Conservation (phyloP, 2,888 invertebrate species). For the Dicranocentrus wangi region DNA sequence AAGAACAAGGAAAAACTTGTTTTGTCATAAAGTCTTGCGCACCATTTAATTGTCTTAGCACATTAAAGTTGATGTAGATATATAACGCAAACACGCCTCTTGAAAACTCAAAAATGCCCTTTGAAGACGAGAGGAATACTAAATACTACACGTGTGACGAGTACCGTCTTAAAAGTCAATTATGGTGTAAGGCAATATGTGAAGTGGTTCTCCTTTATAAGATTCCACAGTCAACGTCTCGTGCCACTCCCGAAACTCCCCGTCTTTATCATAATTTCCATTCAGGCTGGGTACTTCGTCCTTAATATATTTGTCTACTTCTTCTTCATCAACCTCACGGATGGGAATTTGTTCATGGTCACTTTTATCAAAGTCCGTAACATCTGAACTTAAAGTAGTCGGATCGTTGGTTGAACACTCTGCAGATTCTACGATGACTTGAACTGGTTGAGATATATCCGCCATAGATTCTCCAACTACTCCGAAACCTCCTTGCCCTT, state of each 20-base stretch:
- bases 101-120: background rate
- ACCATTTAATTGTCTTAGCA: conserved; percentile 64
- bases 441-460: conserved; percentile 44
- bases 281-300: conserved; percentile 76
- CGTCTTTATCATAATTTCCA: conserved; percentile 76
- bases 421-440: conserved; percentile 38
- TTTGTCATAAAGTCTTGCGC: conserved; percentile 54
- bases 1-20: conserved; percentile 29
- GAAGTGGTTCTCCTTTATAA: conserved; percentile 85
- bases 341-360: conserved; percentile 23
- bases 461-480: conserved; percentile 10
- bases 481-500: background rate
- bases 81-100: conserved; percentile 26
- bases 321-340: conserved; percentile 75
- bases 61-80: conserved; percentile 27
- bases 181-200: conserved; percentile 97
- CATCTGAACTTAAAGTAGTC: conserved; percentile 23
- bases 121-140: conserved; percentile 19
- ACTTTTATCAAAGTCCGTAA: conserved; percentile 7
- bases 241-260: conserved; percentile 92
- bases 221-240: conserved; percentile 86
- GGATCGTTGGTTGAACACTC: conserved; percentile 10
- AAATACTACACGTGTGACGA: conserved; percentile 7
- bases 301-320: conserved; percentile 75
- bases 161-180: conserved; percentile 82